phyloP scores from a whole-genome alignment of 1,140 invertebrate genomes.

The Lethrus apterus region DNA sequence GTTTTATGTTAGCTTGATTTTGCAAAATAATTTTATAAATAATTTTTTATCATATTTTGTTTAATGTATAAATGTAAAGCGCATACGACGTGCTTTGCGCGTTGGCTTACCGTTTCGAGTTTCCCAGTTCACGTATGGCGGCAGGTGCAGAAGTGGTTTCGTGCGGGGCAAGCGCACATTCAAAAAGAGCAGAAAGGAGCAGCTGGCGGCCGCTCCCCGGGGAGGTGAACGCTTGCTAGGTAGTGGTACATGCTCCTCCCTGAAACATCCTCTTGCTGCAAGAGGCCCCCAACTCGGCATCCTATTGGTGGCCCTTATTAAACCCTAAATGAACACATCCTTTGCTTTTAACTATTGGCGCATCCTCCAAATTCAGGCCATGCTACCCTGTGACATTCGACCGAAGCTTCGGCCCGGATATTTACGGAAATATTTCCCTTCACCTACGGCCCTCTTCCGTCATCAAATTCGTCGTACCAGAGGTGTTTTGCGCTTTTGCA shows the following conservation, averaged over 20 bases:
- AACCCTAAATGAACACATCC: conserved; percentile 15
- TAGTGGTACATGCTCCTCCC: conserved; percentile 13
- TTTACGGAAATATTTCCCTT: conserved; percentile 16
- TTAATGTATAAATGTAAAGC: no score
- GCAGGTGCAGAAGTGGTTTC: conserved; percentile 17
- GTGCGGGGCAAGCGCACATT: conserved; percentile 17
- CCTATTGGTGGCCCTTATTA: conserved; percentile 9
- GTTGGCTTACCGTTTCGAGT: background rate
- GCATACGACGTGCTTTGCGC: no score
- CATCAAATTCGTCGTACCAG: conserved; percentile 6
- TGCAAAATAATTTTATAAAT: no score
- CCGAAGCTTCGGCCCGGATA: conserved; percentile 5
- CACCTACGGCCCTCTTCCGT: conserved; percentile 8
- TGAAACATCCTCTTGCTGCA: conserved; percentile 12
- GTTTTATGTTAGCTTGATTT: no score
- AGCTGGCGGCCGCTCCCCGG: conserved; percentile 16
- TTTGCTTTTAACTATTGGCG: conserved; percentile 15
- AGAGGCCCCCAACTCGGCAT: conserved; percentile 6
- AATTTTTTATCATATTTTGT: no score
- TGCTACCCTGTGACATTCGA: conserved; percentile 16
- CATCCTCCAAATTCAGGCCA: conserved; percentile 13
- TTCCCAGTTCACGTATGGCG: conserved; percentile 7
- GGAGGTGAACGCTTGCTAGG: conserved; percentile 8
- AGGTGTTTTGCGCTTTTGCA: conserved; percentile 11
- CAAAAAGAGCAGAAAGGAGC: conserved; percentile 14